Percentiles rank a stretch among this genome's conserved stretches.
Conservation (phyloP, 2,113 vertebrate genomes). For the Ptilorrhoa leucosticta region DNA sequence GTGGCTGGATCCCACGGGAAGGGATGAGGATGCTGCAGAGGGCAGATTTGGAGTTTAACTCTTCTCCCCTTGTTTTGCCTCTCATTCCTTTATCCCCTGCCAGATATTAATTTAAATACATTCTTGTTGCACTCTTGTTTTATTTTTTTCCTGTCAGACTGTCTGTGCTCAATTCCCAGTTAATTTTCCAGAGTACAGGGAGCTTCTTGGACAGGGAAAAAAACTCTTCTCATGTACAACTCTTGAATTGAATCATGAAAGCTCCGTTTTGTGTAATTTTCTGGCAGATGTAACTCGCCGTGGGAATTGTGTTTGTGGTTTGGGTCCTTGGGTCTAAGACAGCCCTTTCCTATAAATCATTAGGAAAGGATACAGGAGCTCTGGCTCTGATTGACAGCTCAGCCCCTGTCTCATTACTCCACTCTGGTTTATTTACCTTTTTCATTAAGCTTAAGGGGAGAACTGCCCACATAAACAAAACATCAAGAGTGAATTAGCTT, state of each 20-base stretch:
- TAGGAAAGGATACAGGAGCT: neutral
- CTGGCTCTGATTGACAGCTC: neutral
- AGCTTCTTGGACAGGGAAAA: neutral
- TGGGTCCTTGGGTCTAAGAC: neutral
- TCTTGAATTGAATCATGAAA: neutral
- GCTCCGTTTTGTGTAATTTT: neutral
- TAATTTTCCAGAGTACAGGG: neutral
- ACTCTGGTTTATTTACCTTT: neutral
- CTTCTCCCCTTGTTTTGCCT: neutral
- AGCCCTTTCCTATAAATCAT: neutral
- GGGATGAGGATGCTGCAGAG: neutral
- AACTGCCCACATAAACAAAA: neutral
- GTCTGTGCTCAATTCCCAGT: neutral
- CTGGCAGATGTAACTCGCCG: neutral
- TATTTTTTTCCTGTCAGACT: neutral
- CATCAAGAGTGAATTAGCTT: neutral
- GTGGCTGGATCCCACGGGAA: fast-evolving
- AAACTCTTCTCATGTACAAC: neutral
- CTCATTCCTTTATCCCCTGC: neutral
- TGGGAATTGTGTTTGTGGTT: neutral
- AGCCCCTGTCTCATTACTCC: neutral
- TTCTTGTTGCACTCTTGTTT: neutral
- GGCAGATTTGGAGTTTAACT: neutral
- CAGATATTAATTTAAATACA: neutral
- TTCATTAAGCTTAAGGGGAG: neutral